Conservation (phyloP, 2,888 invertebrate species). For the Xylocampa areola region DNA sequence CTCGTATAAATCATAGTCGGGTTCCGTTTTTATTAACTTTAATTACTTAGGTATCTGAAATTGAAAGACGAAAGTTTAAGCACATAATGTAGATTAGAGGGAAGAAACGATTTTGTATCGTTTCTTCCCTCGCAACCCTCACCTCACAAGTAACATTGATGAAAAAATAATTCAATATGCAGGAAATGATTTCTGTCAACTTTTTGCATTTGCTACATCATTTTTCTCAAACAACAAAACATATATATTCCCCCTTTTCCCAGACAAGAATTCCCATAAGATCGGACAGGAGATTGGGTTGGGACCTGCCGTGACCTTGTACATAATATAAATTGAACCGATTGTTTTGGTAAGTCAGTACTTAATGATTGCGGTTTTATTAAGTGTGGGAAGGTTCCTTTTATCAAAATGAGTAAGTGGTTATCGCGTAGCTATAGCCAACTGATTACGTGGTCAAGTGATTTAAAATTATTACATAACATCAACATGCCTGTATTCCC, state of each 20-base stretch:
- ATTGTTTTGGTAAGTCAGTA: conserved; percentile 27
- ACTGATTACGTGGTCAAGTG: no score
- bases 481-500: no score
- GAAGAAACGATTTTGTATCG: no score
- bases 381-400: conserved; percentile 23
- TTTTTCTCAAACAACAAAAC: neutral
- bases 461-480: no score
- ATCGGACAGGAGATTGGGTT: conserved; percentile 31
- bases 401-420: conserved; percentile 3
- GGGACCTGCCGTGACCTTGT: conserved; percentile 40
- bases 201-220: neutral
- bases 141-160: no score
- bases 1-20: conserved; percentile 45
- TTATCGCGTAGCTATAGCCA: no score
- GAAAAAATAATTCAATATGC: no score
- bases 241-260: neutral
- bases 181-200: no score
- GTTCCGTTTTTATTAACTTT: conserved; percentile 13
- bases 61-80: conserved; percentile 5
- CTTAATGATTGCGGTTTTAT: conserved; percentile 33
- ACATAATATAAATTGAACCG: conserved; percentile 33
- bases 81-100: no score
- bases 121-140: no score
- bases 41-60: conserved; percentile 4
- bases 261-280: conserved; percentile 29